phyloP scores from a whole-genome alignment of 2,797 vertebrate species.

The Gadopsis marmoratus region DNA sequence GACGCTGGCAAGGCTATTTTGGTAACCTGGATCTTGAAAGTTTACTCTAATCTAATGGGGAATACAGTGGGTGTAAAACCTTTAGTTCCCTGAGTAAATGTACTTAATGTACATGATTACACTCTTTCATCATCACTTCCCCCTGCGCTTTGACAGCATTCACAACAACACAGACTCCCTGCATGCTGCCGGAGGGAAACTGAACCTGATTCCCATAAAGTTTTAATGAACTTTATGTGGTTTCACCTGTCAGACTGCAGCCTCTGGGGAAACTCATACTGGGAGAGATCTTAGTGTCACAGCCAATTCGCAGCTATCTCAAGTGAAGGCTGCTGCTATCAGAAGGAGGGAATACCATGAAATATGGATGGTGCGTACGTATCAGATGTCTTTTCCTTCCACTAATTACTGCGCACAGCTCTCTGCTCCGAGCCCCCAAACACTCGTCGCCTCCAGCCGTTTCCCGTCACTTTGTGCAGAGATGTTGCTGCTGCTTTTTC shows the following conservation, averaged over 20 bases:
- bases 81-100: too few species aligned
- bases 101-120: too few species aligned
- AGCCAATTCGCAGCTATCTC: constrained; percentile 22
- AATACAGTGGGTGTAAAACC: too few species aligned
- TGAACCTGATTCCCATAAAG: background rate
- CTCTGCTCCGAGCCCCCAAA: constrained; percentile 14
- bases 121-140: background rate
- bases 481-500: constrained; percentile 13
- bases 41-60: too few species aligned
- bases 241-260: constrained; percentile 40
- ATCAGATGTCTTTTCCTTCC: constrained; percentile 47
- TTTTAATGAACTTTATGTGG: constrained; percentile 43
- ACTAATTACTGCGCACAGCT: constrained; percentile 49
- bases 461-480: constrained; percentile 28
- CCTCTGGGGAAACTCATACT: background rate
- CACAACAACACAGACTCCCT: background rate
- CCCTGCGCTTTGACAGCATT: background rate
- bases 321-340: constrained; percentile 17
- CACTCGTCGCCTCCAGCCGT: constrained; percentile 32
- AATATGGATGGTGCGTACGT: constrained; percentile 53
- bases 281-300: constrained; percentile 11
- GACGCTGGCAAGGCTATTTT: too few species aligned
- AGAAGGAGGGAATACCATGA: constrained; percentile 8
- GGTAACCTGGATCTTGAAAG: too few species aligned
- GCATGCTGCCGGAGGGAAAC: background rate